These are phyloP conservation scores for Pelodytes ibericus DNA, from an alignment of 2,797 vertebrate genomes.

Conservation along the genomic window DNA sequence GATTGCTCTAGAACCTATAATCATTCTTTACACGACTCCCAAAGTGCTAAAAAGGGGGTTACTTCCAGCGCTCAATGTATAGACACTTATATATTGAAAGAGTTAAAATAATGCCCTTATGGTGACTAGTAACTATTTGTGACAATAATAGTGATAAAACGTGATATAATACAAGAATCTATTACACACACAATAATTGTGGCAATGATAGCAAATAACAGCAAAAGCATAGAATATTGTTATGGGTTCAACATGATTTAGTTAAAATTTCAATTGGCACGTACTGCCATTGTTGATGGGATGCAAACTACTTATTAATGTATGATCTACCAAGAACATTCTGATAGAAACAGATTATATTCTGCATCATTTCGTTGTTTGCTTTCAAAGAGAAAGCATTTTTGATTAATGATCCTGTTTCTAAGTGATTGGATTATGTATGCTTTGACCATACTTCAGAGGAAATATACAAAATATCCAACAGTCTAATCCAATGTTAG, in stretches of 20 bases:
- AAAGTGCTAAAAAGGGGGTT: no score
- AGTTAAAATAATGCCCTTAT: no score
- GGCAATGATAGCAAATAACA: no score
- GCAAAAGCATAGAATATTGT: neutral
- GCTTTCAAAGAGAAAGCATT: conserved; percentile 6
- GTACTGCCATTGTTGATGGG: neutral
- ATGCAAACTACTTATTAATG: conserved; percentile 10
- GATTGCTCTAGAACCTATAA: no score
- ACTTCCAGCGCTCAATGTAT: no score
- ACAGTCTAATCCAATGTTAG: conserved; percentile 13
- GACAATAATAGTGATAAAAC: no score
- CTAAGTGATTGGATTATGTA: conserved; percentile 34
- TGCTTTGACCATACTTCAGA: conserved; percentile 45
- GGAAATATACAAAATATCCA: conserved; percentile 23
- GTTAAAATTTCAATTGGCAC: neutral
- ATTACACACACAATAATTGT: no score
- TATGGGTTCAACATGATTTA: neutral
- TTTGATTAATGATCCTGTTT: conserved; percentile 30
- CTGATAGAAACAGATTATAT: conserved; percentile 6
- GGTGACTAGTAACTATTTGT: no score
- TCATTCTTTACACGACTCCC: no score
- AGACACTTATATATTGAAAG: no score
- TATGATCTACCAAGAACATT: conserved; percentile 14
- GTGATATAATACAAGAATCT: no score
- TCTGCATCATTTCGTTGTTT: neutral